These are phyloP conservation scores for Anarhynchus alexandrinus DNA, from an alignment of 2,113 vertebrate species.

Conservation along the genomic window DNA sequence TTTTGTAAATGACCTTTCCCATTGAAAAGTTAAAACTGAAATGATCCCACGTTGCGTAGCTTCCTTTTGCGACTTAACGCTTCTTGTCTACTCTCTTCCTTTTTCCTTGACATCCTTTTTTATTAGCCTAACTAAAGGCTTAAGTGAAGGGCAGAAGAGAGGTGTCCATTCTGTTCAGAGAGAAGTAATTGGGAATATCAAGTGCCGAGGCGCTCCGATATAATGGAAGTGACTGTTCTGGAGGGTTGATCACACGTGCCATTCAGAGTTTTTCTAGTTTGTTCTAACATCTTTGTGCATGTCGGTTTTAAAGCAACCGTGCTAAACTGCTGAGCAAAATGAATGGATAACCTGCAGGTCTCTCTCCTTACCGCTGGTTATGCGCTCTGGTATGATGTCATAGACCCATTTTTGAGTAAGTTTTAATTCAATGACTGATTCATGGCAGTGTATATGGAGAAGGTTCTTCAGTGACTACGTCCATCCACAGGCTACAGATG, in stretches of 20 bases:
- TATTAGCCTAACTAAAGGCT: neutral
- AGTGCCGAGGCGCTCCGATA: neutral
- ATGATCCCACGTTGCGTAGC: neutral
- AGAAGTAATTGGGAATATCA: neutral
- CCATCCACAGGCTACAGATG: neutral
- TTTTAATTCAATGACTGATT: neutral
- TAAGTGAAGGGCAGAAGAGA: neutral
- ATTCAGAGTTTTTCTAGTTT: neutral
- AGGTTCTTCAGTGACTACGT: neutral
- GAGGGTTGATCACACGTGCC: neutral
- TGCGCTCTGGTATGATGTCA: neutral
- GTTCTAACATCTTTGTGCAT: constrained; percentile 6
- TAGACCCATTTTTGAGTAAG: neutral
- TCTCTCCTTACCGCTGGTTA: neutral
- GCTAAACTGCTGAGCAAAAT: constrained; percentile 24
- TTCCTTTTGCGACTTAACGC: neutral
- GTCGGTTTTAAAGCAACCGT: neutral
- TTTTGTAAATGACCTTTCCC: neutral
- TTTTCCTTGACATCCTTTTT: neutral
- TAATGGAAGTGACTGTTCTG: neutral
- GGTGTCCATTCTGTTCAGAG: neutral
- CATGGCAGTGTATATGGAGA: neutral
- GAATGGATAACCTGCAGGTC: neutral
- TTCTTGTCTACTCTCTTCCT: neutral
- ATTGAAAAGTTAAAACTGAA: neutral